Conservation (phyloP, 2,888 invertebrate species). For the Pedicia rivosa region DNA sequence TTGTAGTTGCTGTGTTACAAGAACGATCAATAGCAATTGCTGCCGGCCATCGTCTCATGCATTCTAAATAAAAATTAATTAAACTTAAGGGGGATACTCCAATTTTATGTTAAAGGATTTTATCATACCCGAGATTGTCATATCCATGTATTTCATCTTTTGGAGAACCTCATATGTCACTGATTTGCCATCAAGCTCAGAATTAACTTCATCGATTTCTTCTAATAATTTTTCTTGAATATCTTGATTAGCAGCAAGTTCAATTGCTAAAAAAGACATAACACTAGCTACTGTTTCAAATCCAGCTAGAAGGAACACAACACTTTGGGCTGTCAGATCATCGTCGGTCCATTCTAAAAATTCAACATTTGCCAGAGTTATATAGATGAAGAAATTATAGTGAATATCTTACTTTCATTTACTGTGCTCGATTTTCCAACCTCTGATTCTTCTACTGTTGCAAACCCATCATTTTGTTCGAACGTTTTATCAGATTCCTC, state of each 20-base stretch:
- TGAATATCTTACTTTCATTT: no score
- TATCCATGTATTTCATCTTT: conserved; percentile 37
- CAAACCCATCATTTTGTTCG: conserved; percentile 15
- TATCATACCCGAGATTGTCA: conserved; percentile 37
- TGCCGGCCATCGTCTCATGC: conserved; percentile 38
- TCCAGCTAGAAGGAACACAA: conserved; percentile 37
- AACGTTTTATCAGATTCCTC: no score
- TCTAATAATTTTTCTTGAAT: conserved; percentile 31
- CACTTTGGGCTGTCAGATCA: conserved; percentile 37
- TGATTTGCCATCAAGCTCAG: conserved; percentile 29
- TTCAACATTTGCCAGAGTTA: no score
- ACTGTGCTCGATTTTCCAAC: no score
- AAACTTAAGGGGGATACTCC: no score
- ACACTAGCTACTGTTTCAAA: conserved; percentile 30
- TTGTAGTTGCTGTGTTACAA: conserved; percentile 36
- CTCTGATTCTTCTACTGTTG: conserved; percentile 18
- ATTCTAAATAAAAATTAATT: no score
- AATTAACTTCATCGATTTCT: conserved; percentile 35
- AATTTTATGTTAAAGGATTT: no score
- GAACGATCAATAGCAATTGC: conserved; percentile 31
- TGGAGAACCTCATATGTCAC: conserved; percentile 36
- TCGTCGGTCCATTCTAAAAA: conserved; percentile 19
- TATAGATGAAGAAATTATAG: no score
- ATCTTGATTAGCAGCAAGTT: conserved; percentile 35
- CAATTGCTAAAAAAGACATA: conserved; percentile 32